Base-by-base conservation (phyloP, 2,797 vertebrate genomes). In the Telmatherina bonti region DNA sequence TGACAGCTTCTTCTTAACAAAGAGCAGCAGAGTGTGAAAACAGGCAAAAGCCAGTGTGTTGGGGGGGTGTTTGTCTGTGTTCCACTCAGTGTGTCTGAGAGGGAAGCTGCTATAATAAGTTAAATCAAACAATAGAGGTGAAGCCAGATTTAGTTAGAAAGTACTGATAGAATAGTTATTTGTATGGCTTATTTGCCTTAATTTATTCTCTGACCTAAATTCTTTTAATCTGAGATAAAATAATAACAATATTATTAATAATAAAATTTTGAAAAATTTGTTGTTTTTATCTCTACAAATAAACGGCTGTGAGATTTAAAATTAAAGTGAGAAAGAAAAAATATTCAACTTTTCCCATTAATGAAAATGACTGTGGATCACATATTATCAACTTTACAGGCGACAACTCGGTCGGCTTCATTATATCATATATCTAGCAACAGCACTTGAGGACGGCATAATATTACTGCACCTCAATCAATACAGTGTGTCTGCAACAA, bases 11-110 rank as follows among this genome's bases (percentile, higher is more conserved):
- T 55, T 88, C 66, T 74, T 85, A 83, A 84, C 83, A 76, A 81
- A 82, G 79, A 76, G 80, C 88, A 91, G 65, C 85, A 77, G 85
- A 85, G 85, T 89, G 85, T 89, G 82, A 89, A 91, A 89, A 74
- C 85, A 86, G 83, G 67, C 62, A 24, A 72, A 63, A 79, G 62
- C 51, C 76, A 31, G 58, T 55, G 79, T 79, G 72, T 82, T 62
- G 68, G 72, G 70, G 70, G 64, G 77, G 76, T 82, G 67, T 84
- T 76, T 83, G 67, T 62, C 70, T 81, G 68, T 62, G 45, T 74
- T 81, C 70, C 66, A 79, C 72, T 67, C 47, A n/a, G 15, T 52
- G 53, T 60, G 64, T 85, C 76, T 81, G 67, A 78, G 56, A 62
- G 49, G 58, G 33, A 72, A 33, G 58, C 74, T 72, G 57, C 62